A percentile compares a stretch with the other conserved stretches of the same genome.
Conservation (phyloP, 1,140 invertebrate species). For the Drosophila miranda region DNA sequence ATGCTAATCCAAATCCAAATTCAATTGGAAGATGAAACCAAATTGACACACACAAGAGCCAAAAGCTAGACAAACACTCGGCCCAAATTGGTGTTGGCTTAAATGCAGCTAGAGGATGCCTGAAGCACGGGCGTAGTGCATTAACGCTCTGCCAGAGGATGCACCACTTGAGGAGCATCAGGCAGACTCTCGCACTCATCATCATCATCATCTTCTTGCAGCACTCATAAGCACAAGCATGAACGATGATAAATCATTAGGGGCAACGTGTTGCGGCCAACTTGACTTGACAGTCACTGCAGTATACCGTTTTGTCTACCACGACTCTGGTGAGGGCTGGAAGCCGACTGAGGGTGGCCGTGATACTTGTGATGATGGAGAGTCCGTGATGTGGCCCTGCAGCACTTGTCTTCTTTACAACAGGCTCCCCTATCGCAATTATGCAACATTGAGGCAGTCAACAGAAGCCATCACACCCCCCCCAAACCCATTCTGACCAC, state of each 20-base stretch:
- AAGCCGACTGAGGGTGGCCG: too few species aligned
- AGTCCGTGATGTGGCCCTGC: neutral
- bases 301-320: constrained; percentile 32
- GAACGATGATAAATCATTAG: constrained; percentile 71
- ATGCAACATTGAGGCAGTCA: neutral
- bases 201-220: constrained; percentile 26
- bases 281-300: constrained; percentile 68
- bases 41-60: neutral
- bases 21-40: constrained; percentile 16
- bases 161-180: constrained; percentile 49
- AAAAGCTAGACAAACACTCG: constrained; percentile 35
- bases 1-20: constrained; percentile 27
- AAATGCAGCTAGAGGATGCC: constrained; percentile 46
- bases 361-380: neutral
- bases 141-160: constrained; percentile 55
- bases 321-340: neutral
- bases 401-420: too few species aligned
- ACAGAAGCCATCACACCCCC: too few species aligned
- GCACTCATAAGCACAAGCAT: constrained; percentile 55
- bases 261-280: constrained; percentile 68
- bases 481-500: too few species aligned
- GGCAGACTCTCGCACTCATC: constrained; percentile 26
- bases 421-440: constrained; percentile 2
- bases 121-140: constrained; percentile 21
- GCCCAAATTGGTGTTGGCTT: constrained; percentile 64